Base-by-base conservation (phyloP, 2,797 vertebrate species). In the Leuciscus waleckii region DNA sequence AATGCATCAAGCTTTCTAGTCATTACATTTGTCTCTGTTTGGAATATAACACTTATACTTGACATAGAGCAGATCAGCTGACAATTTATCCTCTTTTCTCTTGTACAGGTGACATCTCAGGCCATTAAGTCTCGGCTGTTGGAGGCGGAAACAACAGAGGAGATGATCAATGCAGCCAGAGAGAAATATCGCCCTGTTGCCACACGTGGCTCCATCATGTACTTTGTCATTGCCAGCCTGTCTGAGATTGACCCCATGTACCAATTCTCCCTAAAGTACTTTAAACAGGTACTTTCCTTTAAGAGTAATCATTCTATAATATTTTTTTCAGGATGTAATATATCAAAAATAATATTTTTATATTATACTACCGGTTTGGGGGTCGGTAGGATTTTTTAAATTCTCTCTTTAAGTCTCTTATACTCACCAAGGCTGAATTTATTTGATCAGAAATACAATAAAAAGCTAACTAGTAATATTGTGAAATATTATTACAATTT, bases 181-280 rank as follows among this genome's bases (percentile, higher is more conserved):
- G 96, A 96, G 91, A 95, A 95, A 85, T 96, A 97, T 68, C 91
- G 94, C 3, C 92, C 95, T 0, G 94, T 97, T 32, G 94, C 95
- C 70, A 93, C 94, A 5, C 93, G 92, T n/a, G 95, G 95, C 74
- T 96, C 96, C 2, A 92, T 96, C 73, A 93, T 96, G 85, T 96
- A 96, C 90, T 98, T 97, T 69, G 94, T 96, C 61, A 94, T 96
- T 0, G 94, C 95, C 82, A 95, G 94, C 88, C 94, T 97, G 32
- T 95, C 96, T 1, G 96, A 97, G 90, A 96, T 96, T 39, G 96
- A 97, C 89, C 94, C 94, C 1, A 96, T 96, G 94, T 96, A 97
- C 91, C 96, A 96, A 78, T 97, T 96, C 89, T 97, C 96, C 23
- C 90, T 97, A 43, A 97, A 98, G 85, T 97, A 96, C 90, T 98